Conservation (phyloP, 2,888 invertebrate species). For the Bibio marci region DNA sequence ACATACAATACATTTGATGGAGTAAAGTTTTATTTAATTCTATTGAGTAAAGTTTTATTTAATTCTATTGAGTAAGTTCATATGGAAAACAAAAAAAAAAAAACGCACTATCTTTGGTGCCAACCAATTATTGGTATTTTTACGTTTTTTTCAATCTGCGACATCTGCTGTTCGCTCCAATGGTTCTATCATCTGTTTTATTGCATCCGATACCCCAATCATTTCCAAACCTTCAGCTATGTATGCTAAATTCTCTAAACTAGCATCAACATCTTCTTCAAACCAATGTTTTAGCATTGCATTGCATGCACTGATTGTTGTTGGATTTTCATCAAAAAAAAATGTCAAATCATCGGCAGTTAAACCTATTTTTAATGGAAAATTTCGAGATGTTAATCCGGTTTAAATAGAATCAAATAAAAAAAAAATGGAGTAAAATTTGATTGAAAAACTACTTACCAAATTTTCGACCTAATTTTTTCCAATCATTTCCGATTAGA, state of each 20-base stretch:
- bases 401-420: no score
- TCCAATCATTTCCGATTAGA: conserved; percentile 62
- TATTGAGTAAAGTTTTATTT: no score
- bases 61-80: no score
- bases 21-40: no score
- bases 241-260: conserved; percentile 62
- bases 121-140: no score
- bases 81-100: no score
- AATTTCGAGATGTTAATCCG: no score
- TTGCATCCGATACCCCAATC: conserved; percentile 44
- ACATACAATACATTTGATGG: no score
- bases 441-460: no score
- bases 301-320: conserved; percentile 45
- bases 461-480: conserved; percentile 66
- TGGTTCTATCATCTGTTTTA: conserved; percentile 30
- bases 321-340: conserved; percentile 53
- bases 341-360: conserved; percentile 50
- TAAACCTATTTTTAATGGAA: no score
- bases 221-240: conserved; percentile 62
- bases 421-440: no score
- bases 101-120: no score
- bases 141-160: conserved; percentile 15
- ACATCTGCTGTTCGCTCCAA: conserved; percentile 18
- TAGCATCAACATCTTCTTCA: conserved; percentile 72
- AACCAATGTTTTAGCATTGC: conserved; percentile 75